Evolutionary conservation across 2,113 vertebrate genomes (phyloP), one percentile per base, ranked within the genome.

Genomic region (Aegotheles bennettii): DNA sequence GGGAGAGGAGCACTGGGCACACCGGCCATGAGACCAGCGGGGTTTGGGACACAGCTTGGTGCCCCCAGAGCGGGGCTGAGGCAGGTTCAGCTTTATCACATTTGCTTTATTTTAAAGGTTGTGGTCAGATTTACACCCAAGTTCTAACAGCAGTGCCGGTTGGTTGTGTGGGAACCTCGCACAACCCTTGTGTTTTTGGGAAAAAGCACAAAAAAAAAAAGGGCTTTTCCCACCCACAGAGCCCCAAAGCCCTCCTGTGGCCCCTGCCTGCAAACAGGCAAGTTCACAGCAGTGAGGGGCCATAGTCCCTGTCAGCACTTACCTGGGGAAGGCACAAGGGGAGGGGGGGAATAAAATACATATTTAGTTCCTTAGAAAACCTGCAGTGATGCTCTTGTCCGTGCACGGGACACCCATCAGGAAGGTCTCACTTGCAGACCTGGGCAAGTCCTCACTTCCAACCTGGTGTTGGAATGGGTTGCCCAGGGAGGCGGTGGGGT

Each of bases 1-100:
- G 28, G 78, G 28, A 50, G 60, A 43, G 69, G 10, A 53, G 57
- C 40, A 0, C 10, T 1, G 38, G 57, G 35, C 26, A 42, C 21
- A 1, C 3, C 0, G 3, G 3, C n/a, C 54, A 0, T 1, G 14
- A 10, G 36, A 25, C 10, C 42, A 57, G 16, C 2, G 1, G 28
- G 33, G 12, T 4, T 28, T 12, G 13, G 29, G 69, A 19, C 12
- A 14, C 21, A 9, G 35, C 29, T 11, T 14, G 9, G 42, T 1
- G 2, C 53, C 77, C 13, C 83, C 16, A 38, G 26, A 63, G 48
- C 71, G n/a, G 13, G 21, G 36, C 45, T 56, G 7, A n/a, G 68
- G 35, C n/a, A 48, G 1, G 0, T 13, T 28, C 18, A 25, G 48
- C 73, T 53, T 23, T 6, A 75, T 33, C 68, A 20, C 6, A 0